Conservation (phyloP, 2,888 invertebrate genomes). For the Beris morrisii region DNA sequence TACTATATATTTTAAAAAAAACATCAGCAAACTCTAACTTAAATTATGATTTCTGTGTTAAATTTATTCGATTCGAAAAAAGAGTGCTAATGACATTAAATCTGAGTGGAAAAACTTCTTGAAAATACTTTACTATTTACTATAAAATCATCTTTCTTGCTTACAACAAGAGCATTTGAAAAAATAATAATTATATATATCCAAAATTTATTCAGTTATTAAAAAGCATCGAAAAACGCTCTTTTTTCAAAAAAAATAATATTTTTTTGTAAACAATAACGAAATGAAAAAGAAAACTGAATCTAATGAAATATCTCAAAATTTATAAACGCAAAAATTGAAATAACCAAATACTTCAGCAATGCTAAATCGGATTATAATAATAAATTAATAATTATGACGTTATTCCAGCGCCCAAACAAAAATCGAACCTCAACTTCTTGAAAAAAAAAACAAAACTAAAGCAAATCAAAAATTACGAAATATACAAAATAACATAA, state of each 20-base stretch:
- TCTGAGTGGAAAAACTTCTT: slow-evolving; percentile 55
- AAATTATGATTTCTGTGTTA: not conserved
- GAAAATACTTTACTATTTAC: slow-evolving; percentile 46
- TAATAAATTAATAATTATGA: slow-evolving; percentile 41
- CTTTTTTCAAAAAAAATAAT: slow-evolving; percentile 37
- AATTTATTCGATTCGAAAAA: slow-evolving; percentile 34
- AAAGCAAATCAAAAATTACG: slow-evolving; percentile 43
- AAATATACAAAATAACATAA: slow-evolving; percentile 32
- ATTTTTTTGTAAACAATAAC: slow-evolving; percentile 12
- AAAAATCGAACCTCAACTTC: slow-evolving; percentile 60
- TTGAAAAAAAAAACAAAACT: slow-evolving; percentile 48
- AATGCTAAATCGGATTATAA: slow-evolving; percentile 18
- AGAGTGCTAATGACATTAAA: slow-evolving; percentile 33
- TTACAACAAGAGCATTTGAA: slow-evolving; percentile 29
- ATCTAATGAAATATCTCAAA: slow-evolving; percentile 30
- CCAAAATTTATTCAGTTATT: slow-evolving; percentile 8
- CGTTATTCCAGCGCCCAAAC: slow-evolving; percentile 58
- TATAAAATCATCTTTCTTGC: slow-evolving; percentile 35
- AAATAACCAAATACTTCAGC: slow-evolving; percentile 38
- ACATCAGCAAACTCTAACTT: not conserved
- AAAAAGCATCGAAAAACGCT: slow-evolving; percentile 28
- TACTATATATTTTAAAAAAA: not conserved
- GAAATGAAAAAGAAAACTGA: slow-evolving; percentile 37
- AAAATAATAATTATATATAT: slow-evolving; percentile 18
- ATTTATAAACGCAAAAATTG: slow-evolving; percentile 39